phyloP scores from a whole-genome alignment of 2,888 invertebrate species.

The Archips crataeganus region DNA sequence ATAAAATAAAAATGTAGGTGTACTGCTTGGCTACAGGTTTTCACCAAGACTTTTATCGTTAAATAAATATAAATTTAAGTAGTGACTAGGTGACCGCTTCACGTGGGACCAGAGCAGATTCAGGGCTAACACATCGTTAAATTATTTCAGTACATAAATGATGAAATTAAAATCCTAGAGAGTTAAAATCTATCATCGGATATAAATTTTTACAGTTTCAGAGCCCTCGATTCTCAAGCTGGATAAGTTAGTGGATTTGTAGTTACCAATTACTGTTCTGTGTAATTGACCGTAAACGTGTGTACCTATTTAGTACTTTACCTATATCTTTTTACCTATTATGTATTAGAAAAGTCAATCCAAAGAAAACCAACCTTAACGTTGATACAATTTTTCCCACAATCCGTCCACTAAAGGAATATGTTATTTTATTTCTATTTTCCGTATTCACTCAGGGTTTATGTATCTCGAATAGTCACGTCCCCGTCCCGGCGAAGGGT shows the following conservation, averaged over 20 bases:
- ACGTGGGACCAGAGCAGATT: neutral
- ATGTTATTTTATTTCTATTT: constrained; percentile 86
- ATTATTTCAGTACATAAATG: too few relatives aligned
- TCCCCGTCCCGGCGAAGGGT: constrained; percentile 80
- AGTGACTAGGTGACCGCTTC: neutral
- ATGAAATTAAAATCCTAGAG: too few relatives aligned
- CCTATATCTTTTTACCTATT: neutral
- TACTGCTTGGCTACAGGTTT: neutral
- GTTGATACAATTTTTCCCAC: constrained; percentile 61
- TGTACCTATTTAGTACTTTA: too few relatives aligned
- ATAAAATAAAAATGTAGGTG: neutral
- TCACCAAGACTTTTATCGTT: too few relatives aligned
- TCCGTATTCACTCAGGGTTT: constrained; percentile 85
- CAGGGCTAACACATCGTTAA: too few relatives aligned
- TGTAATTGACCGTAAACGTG: too few relatives aligned
- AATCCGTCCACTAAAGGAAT: constrained; percentile 82
- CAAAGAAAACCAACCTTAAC: constrained; percentile 24
- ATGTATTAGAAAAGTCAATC: constrained; percentile 23
- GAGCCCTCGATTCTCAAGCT: too few relatives aligned
- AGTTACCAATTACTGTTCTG: too few relatives aligned
- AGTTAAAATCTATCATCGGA: too few relatives aligned
- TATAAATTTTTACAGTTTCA: too few relatives aligned
- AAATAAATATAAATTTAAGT: neutral
- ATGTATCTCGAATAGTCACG: constrained; percentile 86
- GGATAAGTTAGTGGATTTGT: too few relatives aligned